Evolutionary conservation across 2,888 invertebrate species (phyloP), one percentile per base, ranked within the genome.

Genomic region (Acrobasis suavella): DNA sequence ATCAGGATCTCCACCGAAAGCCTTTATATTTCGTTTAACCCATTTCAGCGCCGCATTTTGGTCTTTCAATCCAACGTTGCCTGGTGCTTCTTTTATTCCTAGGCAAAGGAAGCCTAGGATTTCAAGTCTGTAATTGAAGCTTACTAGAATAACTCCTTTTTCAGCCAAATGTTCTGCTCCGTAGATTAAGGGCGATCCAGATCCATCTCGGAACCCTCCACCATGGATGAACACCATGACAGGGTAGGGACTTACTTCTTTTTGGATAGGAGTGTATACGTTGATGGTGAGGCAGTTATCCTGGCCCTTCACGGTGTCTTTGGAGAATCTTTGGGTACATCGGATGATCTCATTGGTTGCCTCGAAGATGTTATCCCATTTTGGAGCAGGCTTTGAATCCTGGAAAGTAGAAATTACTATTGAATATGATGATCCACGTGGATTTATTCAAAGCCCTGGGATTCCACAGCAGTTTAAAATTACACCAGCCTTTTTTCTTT

Each of bases 221-320:
- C 91, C 91, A 51, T 92, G 91, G 67, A 92, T 84, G 69, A 86
- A 91, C 1, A 91, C 83, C 88, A 92, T 91, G 42, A 92, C 91
- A 3, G 91, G 91, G 0, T 76, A 75, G 0, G 71, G 73, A 3
- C 71, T 50, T 7, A 64, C 49, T 6, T 64, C 38, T 2, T 63
- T 54, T 14, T 71, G 64, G 3, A 75, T 49, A 0, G 92, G 92
- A 0, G 86, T 83, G 71, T 89, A 90, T 0, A 92, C 73, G 67
- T 91, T 92, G 0, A 90, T 70, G 0, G 79, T 81, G 62, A 91
- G 83, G 62, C 91, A 92, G 69, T 92, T 82, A 64, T 91, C 90
- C 46, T 67, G 73, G 1, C 91, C 91, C 0, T 77, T 67, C 12
- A 88, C 72, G 14, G 64, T 72, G 17, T 70, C 76, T 32, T 65